A percentile compares a stretch with the other conserved stretches of the same genome.
phyloP scores from a whole-genome alignment of 2,888 invertebrate species.

The Linnaemya tessellans region DNA sequence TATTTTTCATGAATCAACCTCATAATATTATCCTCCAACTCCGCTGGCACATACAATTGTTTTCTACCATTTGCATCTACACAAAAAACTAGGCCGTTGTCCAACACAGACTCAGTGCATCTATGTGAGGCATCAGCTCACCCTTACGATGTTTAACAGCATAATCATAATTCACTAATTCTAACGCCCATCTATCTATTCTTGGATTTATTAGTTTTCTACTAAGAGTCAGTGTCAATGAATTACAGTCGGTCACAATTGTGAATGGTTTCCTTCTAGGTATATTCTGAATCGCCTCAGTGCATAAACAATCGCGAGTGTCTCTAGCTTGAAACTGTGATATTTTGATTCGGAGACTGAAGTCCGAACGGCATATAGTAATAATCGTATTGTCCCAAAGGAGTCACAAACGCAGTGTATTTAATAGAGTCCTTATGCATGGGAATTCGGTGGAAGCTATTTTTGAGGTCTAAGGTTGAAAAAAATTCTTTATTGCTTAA shows the following conservation, averaged over 20 bases:
- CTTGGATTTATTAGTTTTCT: background rate
- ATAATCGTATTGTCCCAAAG: too few species aligned
- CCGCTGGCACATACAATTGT: too few species aligned
- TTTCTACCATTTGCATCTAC: background rate
- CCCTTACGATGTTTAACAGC: background rate
- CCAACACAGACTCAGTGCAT: background rate
- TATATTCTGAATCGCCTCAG: constrained; percentile 69
- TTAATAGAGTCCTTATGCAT: too few species aligned
- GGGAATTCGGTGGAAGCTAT: too few species aligned
- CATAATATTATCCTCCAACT: background rate
- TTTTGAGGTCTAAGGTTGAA: too few species aligned
- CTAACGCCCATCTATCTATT: background rate
- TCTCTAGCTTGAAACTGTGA: constrained; percentile 77
- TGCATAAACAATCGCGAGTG: constrained; percentile 76
- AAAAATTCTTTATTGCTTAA: too few species aligned
- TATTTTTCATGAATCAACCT: background rate
- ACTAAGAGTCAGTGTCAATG: background rate
- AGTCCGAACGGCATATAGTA: too few species aligned
- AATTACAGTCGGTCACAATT: background rate
- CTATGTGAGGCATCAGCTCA: background rate
- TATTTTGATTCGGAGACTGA: background rate
- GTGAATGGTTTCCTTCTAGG: background rate
- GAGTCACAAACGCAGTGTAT: too few species aligned
- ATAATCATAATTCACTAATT: background rate
- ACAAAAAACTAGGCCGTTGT: background rate